Conservation (phyloP, 2,888 invertebrate genomes). For the Agrochola lychnidis region DNA sequence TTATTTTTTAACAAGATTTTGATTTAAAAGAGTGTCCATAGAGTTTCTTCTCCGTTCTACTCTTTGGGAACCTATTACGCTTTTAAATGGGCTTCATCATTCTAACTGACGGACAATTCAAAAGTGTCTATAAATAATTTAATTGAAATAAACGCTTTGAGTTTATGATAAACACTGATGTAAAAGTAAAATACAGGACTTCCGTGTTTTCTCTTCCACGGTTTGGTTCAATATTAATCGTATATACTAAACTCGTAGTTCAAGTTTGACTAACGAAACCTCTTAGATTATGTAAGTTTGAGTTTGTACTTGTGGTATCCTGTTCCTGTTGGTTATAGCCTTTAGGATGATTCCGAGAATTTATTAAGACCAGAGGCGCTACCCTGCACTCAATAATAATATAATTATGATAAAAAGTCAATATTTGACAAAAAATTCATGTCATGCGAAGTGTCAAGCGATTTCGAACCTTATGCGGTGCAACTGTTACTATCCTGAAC, state of each 20-base stretch:
- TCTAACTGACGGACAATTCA: neutral
- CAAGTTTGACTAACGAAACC: conserved; percentile 8
- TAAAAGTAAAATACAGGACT: conserved; percentile 3
- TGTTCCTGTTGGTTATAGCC: neutral
- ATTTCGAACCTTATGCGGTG: neutral
- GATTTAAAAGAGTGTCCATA: neutral
- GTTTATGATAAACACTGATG: neutral
- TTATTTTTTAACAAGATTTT: neutral
- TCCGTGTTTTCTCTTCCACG: neutral
- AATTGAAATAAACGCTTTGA: neutral
- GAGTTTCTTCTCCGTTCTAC: neutral
- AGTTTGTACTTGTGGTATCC: conserved; percentile 1
- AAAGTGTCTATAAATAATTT: neutral
- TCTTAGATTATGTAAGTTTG: conserved; percentile 6
- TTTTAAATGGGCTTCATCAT: neutral
- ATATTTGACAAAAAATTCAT: neutral
- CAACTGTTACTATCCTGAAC: neutral
- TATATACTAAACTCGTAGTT: neutral
- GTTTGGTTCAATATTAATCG: conserved; percentile 17
- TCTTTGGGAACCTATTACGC: no score
- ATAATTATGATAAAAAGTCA: neutral
- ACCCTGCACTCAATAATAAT: neutral
- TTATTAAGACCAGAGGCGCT: neutral
- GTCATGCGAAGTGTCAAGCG: neutral
- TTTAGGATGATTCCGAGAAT: neutral